Evolutionary conservation across 2,113 vertebrate genomes (phyloP).

Genomic region (Perca fluviatilis): DNA sequence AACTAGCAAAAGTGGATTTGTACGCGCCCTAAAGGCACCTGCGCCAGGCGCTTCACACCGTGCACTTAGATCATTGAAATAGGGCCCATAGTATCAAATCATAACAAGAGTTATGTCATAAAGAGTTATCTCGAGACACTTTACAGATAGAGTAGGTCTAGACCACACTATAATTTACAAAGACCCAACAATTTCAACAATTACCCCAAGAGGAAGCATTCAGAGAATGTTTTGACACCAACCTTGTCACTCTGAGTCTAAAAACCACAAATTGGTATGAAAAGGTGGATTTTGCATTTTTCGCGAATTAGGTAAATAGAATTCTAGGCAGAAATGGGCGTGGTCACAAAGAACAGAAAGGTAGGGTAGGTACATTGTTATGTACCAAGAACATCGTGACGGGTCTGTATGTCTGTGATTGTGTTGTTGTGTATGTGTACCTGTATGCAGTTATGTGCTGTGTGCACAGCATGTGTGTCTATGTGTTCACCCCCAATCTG

Average conservation of each 20-base stretch:
- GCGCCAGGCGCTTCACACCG: too few species aligned
- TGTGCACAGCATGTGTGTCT: not conserved
- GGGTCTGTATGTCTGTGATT: too few species aligned
- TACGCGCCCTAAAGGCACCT: too few species aligned
- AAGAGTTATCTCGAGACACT: too few species aligned
- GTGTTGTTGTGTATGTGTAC: not conserved
- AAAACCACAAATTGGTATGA: not conserved
- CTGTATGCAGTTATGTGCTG: not conserved
- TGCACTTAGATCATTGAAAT: too few species aligned
- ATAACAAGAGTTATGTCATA: too few species aligned
- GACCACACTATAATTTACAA: too few species aligned
- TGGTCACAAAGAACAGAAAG: not conserved
- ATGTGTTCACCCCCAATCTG: not conserved
- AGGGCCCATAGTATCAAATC: too few species aligned
- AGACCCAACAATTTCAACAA: too few species aligned
- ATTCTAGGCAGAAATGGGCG: not conserved
- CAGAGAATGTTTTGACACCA: not conserved
- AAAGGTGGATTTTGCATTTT: not conserved
- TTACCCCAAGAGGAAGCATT: too few species aligned
- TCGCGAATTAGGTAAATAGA: not conserved
- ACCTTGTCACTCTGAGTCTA: not conserved
- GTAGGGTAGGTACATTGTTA: not conserved
- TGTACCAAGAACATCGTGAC: not conserved
- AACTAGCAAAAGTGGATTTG: too few species aligned
- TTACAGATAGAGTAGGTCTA: too few species aligned